Evolutionary conservation across 2,797 vertebrate species (phyloP).

Genomic region (Falco rusticolus): DNA sequence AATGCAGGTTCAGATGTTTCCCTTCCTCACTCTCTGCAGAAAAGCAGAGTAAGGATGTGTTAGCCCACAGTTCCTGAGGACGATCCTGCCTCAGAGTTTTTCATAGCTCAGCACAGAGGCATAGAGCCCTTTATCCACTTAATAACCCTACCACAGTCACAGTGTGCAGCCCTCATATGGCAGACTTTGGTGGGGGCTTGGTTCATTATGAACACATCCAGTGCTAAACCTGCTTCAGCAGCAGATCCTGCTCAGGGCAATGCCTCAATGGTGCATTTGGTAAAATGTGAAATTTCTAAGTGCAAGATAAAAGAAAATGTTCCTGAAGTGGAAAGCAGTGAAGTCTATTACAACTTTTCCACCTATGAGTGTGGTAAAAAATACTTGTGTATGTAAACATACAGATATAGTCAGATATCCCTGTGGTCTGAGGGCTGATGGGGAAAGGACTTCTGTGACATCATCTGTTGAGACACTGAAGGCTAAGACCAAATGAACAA

Average conservation of each 20-base stretch:
- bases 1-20: not conserved
- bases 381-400: not conserved
- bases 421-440: not conserved
- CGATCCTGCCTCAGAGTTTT: not conserved
- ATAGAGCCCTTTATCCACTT: not conserved
- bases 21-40: not conserved
- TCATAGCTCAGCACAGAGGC: not conserved
- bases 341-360: not conserved
- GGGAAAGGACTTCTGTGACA: not conserved
- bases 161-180: not conserved
- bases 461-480: not conserved
- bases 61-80: not conserved
- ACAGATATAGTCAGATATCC: not conserved
- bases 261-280: not conserved
- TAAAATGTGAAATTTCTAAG: not conserved
- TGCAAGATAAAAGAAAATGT: not conserved
- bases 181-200: not conserved
- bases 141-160: not conserved
- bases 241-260: not conserved
- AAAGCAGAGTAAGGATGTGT: not conserved
- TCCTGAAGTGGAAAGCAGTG: not conserved
- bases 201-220: not conserved
- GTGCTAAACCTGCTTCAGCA: not conserved
- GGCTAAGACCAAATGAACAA: not conserved
- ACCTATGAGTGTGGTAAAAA: not conserved